A percentile compares a stretch with the other conserved stretches of the same genome.
Conservation (phyloP, 64 coral and sea anemone species). For the Pocillopora verrucosa region DNA sequence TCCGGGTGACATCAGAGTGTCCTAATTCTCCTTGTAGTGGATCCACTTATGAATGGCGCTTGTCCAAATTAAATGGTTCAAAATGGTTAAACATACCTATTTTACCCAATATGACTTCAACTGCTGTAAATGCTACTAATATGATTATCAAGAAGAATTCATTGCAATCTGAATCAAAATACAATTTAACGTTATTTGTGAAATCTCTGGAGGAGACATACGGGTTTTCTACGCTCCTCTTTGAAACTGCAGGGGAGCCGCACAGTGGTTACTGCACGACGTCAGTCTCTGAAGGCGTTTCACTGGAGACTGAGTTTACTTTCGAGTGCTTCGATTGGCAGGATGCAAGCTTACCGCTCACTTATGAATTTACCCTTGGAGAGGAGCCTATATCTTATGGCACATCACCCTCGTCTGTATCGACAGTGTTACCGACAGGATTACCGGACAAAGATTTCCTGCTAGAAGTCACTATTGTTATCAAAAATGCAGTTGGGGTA, state of each 20-base stretch:
- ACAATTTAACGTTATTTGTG: not conserved
- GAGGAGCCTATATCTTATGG: constrained; percentile 25
- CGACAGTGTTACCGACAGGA: constrained; percentile 2
- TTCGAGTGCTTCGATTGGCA: constrained; percentile 25
- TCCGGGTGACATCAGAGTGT: constrained; percentile 26
- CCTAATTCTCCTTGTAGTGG: constrained; percentile 24
- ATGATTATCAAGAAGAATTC: constrained; percentile 26
- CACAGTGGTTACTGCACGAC: not conserved
- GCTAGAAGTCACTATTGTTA: constrained; percentile 18
- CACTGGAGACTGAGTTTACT: constrained; percentile 21
- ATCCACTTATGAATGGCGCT: constrained; percentile 8
- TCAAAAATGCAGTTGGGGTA: constrained; percentile 32
- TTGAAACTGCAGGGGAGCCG: constrained; percentile 26
- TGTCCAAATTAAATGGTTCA: not conserved
- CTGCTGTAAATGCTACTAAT: constrained; percentile 14
- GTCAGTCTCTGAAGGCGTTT: constrained; percentile 5
- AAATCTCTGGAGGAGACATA: not conserved
- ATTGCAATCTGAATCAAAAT: constrained; percentile 3
- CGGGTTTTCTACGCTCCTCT: constrained; percentile 2
- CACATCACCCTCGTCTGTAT: not conserved
- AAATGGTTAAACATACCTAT: constrained; percentile 1
- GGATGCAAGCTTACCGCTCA: constrained; percentile 1
- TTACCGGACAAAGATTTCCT: not conserved
- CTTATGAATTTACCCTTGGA: constrained; percentile 13
- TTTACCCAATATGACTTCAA: constrained; percentile 35